Base-by-base conservation (phyloP, 2,113 vertebrate species). In the Dendropsophus ebraccatus region DNA sequence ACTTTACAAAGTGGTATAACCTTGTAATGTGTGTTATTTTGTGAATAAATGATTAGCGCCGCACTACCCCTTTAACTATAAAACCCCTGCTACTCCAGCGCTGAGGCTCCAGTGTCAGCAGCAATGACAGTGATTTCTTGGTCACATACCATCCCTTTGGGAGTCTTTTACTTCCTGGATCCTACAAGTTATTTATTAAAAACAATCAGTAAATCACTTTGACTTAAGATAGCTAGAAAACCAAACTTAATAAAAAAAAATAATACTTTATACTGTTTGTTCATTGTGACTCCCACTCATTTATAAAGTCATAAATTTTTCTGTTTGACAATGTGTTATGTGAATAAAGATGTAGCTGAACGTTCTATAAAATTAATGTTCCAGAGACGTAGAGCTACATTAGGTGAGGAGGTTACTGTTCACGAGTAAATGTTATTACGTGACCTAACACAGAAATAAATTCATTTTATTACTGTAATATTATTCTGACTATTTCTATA, bases 371-470 rank as follows among this genome's bases (percentile, higher is more conserved):
- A 75, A 84, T 84, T 1, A 84, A 75, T 60, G 70, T 74, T 74
- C 70, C 54, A 47, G 52, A 83, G 52, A 60, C 28, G 50, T 84
- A 84, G 52, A 75, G 70, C 58, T 84, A 75, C 49, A 75, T 60
- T 74, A 56, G 82, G 70, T 84, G 54, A 84, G 54, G 35, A 83
- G 82, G 69, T 83, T 83, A 75, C 32, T 74, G 69, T 83, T 58
- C 52, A 72, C 19, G 35, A 69, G 41, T 69, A 56, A 72, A 83
- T 70, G 45, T 69, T 65, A 82, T 82, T 67, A 69, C 79, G 41
- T 47, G n/a, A 19, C 41, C 67, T 67, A 47, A 67, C 41, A 60
- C 41, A 49, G 41, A 69, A 49, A 67, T 69, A 49, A 10, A 50
- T 50, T 67, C 65, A 82, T 47, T 60, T 60, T 80, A 80, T 62